Conservation (phyloP, 2,888 invertebrate genomes). For the Ectropis crepuscularia region DNA sequence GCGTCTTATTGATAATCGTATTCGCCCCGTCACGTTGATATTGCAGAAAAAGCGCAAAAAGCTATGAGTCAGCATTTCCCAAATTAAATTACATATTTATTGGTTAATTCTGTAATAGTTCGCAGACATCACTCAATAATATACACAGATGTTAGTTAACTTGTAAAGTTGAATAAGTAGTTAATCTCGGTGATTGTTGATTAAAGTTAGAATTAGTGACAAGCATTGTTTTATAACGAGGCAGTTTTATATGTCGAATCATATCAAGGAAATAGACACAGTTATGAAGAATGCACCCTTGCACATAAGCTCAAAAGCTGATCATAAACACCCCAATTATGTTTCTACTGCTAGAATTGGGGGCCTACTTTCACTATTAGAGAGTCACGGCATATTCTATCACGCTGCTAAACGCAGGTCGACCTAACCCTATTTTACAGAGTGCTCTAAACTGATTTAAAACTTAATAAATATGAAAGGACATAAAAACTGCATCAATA, state of each 20-base stretch:
- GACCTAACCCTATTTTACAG: too few relatives aligned
- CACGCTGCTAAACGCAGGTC: too few relatives aligned
- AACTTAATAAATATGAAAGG: too few relatives aligned
- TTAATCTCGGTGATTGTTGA: constrained; percentile 51
- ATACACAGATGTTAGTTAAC: constrained; percentile 22
- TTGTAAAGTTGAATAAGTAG: constrained; percentile 33
- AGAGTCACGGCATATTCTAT: too few relatives aligned
- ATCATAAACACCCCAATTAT: too few relatives aligned
- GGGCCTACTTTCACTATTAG: too few relatives aligned
- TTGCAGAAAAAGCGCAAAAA: constrained; percentile 6
- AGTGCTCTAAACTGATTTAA: too few relatives aligned
- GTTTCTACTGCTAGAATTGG: too few relatives aligned
- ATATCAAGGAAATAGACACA: constrained; percentile 2
- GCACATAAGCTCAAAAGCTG: too few relatives aligned
- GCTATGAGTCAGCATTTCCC: constrained; percentile 9
- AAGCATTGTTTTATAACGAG: constrained; percentile 59
- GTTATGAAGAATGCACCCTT: too few relatives aligned
- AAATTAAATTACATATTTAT: constrained; percentile 2
- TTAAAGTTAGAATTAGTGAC: constrained; percentile 59
- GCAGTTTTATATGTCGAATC: constrained; percentile 42
- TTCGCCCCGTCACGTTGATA: constrained; percentile 15
- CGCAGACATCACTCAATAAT: constrained; percentile 19
- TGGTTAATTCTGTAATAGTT: constrained; percentile 9
- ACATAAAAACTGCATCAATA: too few relatives aligned
- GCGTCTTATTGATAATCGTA: background rate